Evolutionary conservation across 2,888 invertebrate genomes (phyloP).

Genomic region (Argyra leucocephala): DNA sequence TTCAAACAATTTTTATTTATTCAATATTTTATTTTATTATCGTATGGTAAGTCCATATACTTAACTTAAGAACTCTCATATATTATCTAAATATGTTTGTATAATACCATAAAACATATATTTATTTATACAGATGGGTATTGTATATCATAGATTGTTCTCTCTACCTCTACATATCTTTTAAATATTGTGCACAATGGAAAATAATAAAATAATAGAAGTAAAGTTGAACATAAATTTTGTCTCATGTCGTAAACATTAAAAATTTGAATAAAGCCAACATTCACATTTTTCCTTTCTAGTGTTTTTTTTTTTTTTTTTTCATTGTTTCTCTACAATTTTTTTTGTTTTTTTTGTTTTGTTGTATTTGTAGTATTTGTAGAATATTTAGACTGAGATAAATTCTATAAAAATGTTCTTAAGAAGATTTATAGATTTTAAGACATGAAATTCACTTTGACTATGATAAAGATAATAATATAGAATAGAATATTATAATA

Average conservation of each 20-base stretch:
- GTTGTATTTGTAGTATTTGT: neutral
- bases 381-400: neutral
- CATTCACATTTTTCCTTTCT: neutral
- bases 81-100: too few species aligned
- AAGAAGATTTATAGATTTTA: conserved; percentile 4
- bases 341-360: neutral
- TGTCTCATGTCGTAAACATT: conserved; percentile 6
- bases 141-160: too few species aligned
- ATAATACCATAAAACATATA: too few species aligned
- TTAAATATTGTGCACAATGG: neutral
- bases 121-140: too few species aligned
- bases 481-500: too few species aligned
- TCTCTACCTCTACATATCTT: too few species aligned
- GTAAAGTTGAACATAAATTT: conserved; percentile 3
- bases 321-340: neutral
- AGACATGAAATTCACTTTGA: conserved; percentile 4
- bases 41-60: too few species aligned
- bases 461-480: neutral
- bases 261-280: conserved; percentile 6
- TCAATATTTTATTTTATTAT: too few species aligned
- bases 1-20: too few species aligned
- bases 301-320: neutral
- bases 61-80: too few species aligned
- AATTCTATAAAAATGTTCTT: conserved; percentile 1
- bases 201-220: neutral